Evolutionary conservation across 1,140 invertebrate species (phyloP).

Genomic region (Cephus cinctus): DNA sequence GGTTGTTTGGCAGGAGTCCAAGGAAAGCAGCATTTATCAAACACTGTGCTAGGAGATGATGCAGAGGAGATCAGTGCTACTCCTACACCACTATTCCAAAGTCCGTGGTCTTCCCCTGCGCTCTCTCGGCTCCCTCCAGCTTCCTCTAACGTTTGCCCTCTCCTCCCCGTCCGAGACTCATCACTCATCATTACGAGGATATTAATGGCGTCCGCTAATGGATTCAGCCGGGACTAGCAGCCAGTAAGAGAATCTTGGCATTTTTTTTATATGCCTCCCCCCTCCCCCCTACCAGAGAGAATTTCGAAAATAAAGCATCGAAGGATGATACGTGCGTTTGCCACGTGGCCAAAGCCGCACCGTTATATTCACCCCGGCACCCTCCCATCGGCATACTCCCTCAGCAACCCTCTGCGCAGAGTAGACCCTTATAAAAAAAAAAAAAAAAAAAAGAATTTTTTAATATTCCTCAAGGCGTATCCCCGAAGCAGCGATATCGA

Average conservation of each 20-base stretch:
- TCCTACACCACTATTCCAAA: neutral
- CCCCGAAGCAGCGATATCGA: too few relatives aligned
- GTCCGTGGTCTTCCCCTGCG: slow-evolving; percentile 1
- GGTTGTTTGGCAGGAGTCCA: slow-evolving; percentile 37
- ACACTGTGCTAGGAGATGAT: slow-evolving; percentile 16
- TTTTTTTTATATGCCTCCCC: neutral
- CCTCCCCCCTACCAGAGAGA: slow-evolving; percentile 2
- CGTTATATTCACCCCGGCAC: too few relatives aligned
- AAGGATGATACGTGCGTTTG: too few relatives aligned
- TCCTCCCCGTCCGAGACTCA: slow-evolving; percentile 22
- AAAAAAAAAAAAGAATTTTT: too few relatives aligned
- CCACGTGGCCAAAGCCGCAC: too few relatives aligned
- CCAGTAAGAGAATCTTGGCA: slow-evolving; percentile 24
- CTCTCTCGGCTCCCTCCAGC: slow-evolving; percentile 5
- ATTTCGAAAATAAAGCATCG: slow-evolving; percentile 27
- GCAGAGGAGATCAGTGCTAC: slow-evolving; percentile 1
- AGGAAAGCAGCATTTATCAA: slow-evolving; percentile 44
- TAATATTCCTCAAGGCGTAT: too few relatives aligned
- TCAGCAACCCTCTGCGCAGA: too few relatives aligned
- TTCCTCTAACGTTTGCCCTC: slow-evolving; percentile 2
- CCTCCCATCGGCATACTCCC: too few relatives aligned
- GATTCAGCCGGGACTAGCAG: slow-evolving; percentile 33
- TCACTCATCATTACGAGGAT: slow-evolving; percentile 44
- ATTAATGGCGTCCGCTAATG: slow-evolving; percentile 45
- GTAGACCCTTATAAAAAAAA: too few relatives aligned